Percentiles rank a stretch among this genome's conserved stretches.
phyloP scores from a whole-genome alignment of 2,797 vertebrate species.

The Melanotaenia pygmaea region DNA sequence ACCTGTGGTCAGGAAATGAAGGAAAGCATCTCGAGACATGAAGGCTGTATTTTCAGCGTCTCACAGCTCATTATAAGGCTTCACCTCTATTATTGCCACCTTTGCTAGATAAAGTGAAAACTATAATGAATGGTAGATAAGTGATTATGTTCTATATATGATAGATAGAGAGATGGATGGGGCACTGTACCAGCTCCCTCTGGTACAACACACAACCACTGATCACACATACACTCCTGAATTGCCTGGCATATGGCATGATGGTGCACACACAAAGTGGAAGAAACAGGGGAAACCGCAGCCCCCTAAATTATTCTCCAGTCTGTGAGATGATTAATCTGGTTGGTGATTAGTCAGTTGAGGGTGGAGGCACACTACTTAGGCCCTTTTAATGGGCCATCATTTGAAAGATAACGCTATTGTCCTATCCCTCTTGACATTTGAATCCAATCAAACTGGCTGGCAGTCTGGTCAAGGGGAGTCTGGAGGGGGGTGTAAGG shows the following conservation, averaged over 20 bases:
- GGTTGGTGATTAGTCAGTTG: conserved; percentile 72
- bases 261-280: conserved; percentile 22
- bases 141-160: conserved; percentile 8
- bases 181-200: conserved; percentile 60
- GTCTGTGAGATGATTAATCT: conserved; percentile 75
- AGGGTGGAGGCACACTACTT: conserved; percentile 70
- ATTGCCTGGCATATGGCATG: conserved; percentile 48
- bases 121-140: conserved; percentile 31
- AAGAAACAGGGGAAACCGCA: conserved; percentile 39
- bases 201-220: conserved; percentile 56
- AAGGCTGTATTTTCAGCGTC: conserved; percentile 29
- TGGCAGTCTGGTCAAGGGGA: conserved; percentile 61
- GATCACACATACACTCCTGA: conserved; percentile 62
- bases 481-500: conserved; percentile 41
- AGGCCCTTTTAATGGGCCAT: conserved; percentile 76
- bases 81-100: conserved; percentile 7
- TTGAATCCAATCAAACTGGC: conserved; percentile 80
- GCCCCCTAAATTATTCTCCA: conserved; percentile 60
- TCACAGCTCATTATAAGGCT: conserved; percentile 18
- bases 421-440: conserved; percentile 79
- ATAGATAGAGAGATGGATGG: conserved; percentile 30
- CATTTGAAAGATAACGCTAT: conserved; percentile 81
- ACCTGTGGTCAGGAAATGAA: conserved; percentile 6
- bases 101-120: conserved; percentile 33
- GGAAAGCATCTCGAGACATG: conserved; percentile 60